phyloP scores from a whole-genome alignment of 2,797 vertebrate species.

The Brachymystax lenok region DNA sequence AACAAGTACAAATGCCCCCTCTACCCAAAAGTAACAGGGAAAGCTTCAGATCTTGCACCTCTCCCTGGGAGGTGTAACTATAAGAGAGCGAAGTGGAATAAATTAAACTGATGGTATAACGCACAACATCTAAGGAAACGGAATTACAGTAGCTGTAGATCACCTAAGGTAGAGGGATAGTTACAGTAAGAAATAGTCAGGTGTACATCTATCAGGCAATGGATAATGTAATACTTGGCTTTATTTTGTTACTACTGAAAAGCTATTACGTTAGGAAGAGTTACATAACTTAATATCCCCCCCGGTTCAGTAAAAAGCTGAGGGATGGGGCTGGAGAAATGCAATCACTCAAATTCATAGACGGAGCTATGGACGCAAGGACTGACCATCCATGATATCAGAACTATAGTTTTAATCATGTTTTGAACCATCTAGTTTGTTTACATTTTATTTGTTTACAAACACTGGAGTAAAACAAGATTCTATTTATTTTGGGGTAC shows the following conservation, averaged over 20 bases:
- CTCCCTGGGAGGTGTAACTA: not conserved
- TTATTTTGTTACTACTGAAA: not conserved
- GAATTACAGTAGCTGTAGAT: not conserved
- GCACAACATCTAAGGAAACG: not conserved
- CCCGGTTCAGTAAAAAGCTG: no score
- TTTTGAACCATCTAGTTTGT: no score
- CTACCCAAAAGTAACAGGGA: not conserved
- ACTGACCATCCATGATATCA: no score
- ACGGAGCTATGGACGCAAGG: no score
- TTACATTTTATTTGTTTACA: no score
- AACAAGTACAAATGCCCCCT: not conserved
- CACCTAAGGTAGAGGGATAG: slow-evolving; percentile 9
- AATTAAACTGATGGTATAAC: not conserved
- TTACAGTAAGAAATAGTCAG: not conserved
- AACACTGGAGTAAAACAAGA: no score
- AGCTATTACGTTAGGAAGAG: not conserved
- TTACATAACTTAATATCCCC: not conserved
- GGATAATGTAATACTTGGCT: not conserved
- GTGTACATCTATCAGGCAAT: not conserved
- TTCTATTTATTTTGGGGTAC: no score
- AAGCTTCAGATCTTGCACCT: not conserved
- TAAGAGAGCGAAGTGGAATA: not conserved
- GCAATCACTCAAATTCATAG: no score
- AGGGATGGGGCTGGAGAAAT: no score
- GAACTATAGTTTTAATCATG: no score